phyloP scores from a whole-genome alignment of 2,113 vertebrate species.

The Zeus faber region DNA sequence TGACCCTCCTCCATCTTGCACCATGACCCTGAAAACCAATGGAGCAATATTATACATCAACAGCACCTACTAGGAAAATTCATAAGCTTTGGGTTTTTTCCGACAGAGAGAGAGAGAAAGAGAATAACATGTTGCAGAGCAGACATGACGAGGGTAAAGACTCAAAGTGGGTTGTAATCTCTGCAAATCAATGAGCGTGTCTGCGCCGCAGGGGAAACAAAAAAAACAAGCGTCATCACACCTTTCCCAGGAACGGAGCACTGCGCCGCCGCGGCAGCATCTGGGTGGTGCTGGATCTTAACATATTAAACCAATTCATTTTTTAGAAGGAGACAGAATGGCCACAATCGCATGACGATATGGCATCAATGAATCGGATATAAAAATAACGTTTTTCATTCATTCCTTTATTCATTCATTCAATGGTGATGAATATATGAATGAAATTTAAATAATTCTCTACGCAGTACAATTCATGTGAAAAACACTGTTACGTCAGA shows the following conservation, averaged over 20 bases:
- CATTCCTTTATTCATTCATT: no score
- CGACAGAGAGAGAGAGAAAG: slow-evolving; percentile 6
- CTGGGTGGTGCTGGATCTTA: no score
- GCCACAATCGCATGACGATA: no score
- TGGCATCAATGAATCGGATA: no score
- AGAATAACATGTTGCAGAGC: slow-evolving; percentile 39
- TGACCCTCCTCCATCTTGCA: slow-evolving; percentile 26
- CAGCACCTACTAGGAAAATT: slow-evolving; percentile 10
- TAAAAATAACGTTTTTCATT: no score
- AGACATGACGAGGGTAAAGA: slow-evolving; percentile 39
- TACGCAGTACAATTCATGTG: no score
- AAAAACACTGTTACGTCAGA: no score
- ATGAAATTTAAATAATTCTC: no score
- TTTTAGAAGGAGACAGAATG: no score
- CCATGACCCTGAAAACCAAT: slow-evolving; percentile 38
- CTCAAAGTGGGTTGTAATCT: slow-evolving; percentile 60
- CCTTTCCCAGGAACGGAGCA: slow-evolving; percentile 8
- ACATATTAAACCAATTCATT: no score
- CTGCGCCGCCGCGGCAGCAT: background rate
- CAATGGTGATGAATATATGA: no score
- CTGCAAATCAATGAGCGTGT: slow-evolving; percentile 59
- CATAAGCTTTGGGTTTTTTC: slow-evolving; percentile 22
- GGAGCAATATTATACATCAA: slow-evolving; percentile 21
- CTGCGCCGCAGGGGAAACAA: slow-evolving; percentile 23
- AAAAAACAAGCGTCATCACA: slow-evolving; percentile 1